Evolutionary conservation across 1,140 invertebrate genomes (phyloP).

Genomic region (Hycleus cichorii): DNA sequence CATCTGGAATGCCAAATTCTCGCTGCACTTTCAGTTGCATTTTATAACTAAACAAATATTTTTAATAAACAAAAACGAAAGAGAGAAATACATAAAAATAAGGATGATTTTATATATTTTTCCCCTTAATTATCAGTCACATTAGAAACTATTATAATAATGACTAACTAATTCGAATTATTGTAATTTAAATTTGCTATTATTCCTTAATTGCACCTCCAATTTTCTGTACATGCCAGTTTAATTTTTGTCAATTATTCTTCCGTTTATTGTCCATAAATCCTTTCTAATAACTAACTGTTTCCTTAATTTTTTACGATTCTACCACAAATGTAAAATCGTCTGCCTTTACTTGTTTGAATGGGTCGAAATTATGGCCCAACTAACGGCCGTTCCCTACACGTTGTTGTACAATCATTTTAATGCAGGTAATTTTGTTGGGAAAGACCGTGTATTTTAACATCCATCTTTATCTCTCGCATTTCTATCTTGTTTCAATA

Average conservation of each 20-base stretch:
- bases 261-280: conserved; percentile 24
- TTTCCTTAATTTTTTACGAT: conserved; percentile 16
- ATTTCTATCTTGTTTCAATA: no score
- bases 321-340: conserved; percentile 9
- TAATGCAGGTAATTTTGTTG: conserved; percentile 5
- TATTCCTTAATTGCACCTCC: conserved; percentile 2
- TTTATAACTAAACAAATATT: conserved; percentile 8
- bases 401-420: conserved; percentile 5
- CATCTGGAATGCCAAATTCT: conserved; percentile 43
- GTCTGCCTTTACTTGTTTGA: no score
- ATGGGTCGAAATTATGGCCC: conserved; percentile 2
- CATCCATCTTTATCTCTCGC: no score
- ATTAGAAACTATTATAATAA: no score
- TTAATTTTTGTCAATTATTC: conserved; percentile 14
- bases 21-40: conserved; percentile 30
- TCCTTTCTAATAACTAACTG: conserved; percentile 22
- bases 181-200: background rate
- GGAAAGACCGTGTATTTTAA: no score
- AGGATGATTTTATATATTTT: background rate
- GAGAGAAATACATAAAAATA: no score
- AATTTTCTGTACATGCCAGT: conserved; percentile 15
- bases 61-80: background rate
- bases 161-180: no score
- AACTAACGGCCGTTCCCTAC: conserved; percentile 10
- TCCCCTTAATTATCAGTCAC: background rate